Conservation (phyloP, 2,797 vertebrate genomes). For the Gadopsis marmoratus region DNA sequence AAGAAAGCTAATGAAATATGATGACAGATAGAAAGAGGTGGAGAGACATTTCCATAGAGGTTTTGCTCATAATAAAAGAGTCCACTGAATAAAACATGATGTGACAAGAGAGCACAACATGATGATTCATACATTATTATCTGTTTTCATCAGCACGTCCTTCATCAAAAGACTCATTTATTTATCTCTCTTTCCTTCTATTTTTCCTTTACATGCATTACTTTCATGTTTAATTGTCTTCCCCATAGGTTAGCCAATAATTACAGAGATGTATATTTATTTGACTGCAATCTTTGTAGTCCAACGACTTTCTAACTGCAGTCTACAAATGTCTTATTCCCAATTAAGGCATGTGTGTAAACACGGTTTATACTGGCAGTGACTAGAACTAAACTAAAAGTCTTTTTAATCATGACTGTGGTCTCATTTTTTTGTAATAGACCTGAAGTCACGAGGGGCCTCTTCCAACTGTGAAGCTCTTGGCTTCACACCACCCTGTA, state of each 20-base stretch:
- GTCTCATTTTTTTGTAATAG: constrained; percentile 50
- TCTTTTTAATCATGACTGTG: constrained; percentile 78
- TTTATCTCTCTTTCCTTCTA: constrained; percentile 30
- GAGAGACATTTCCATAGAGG: constrained; percentile 52
- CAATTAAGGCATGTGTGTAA: constrained; percentile 66
- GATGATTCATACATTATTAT: constrained; percentile 37
- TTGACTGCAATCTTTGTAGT: constrained; percentile 63
- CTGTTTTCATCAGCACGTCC: constrained; percentile 25
- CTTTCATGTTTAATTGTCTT: constrained; percentile 64
- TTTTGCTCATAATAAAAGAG: constrained; percentile 51
- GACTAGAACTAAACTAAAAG: constrained; percentile 54
- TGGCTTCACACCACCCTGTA: constrained; percentile 48
- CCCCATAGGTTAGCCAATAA: constrained; percentile 39
- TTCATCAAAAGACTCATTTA: constrained; percentile 47
- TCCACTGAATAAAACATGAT: constrained; percentile 58
- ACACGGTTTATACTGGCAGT: constrained; percentile 59
- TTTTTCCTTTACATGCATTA: constrained; percentile 37
- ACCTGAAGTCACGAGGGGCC: constrained; percentile 39
- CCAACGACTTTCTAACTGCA: constrained; percentile 58
- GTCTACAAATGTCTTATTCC: constrained; percentile 62
- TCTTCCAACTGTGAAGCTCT: constrained; percentile 42
- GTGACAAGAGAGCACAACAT: constrained; percentile 46
- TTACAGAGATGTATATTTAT: constrained; percentile 67
- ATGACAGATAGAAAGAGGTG: constrained; percentile 65
- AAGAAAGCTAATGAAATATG: constrained; percentile 62